Conservation (phyloP, 2,888 invertebrate genomes). For the Schrankia costaestrigalis region DNA sequence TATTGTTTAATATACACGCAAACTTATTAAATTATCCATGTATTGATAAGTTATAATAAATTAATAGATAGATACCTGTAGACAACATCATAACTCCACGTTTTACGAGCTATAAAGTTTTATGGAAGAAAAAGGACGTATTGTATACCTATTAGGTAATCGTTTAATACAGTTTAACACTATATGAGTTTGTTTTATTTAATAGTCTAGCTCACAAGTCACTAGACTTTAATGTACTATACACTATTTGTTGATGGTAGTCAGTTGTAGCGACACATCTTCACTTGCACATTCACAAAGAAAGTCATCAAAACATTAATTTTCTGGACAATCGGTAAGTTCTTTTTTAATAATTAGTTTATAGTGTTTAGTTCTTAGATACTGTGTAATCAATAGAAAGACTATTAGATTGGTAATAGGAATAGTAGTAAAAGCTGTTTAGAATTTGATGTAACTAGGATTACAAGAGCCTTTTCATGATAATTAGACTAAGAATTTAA, state of each 20-base stretch:
- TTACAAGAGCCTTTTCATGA: no score
- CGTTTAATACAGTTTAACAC: slow-evolving; percentile 72
- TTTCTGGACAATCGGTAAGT: slow-evolving; percentile 30
- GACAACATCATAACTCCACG: slow-evolving; percentile 17
- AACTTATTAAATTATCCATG: slow-evolving; percentile 23
- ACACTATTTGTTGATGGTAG: slow-evolving; percentile 14
- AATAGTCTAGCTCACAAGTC: slow-evolving; percentile 25
- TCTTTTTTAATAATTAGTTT: slow-evolving; percentile 4
- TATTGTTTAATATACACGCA: slow-evolving; percentile 13
- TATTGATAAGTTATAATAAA: slow-evolving; percentile 27
- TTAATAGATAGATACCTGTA: slow-evolving; percentile 26
- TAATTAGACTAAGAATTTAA: no score
- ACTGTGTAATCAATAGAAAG: no score
- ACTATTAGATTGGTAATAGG: no score
- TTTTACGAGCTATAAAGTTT: slow-evolving; percentile 29
- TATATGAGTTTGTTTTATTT: slow-evolving; percentile 51
- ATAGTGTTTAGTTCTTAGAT: no score
- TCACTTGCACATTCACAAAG: slow-evolving; percentile 32
- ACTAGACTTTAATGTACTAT: slow-evolving; percentile 19
- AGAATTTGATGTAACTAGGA: no score
- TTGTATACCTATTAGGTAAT: slow-evolving; percentile 50
- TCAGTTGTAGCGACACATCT: slow-evolving; percentile 21
- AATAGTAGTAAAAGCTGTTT: no score
- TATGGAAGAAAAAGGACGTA: slow-evolving; percentile 43
- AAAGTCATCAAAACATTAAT: slow-evolving; percentile 10